Base-by-base conservation (phyloP, 2,888 invertebrate species). In the Sphaerophoria rueppellii region DNA sequence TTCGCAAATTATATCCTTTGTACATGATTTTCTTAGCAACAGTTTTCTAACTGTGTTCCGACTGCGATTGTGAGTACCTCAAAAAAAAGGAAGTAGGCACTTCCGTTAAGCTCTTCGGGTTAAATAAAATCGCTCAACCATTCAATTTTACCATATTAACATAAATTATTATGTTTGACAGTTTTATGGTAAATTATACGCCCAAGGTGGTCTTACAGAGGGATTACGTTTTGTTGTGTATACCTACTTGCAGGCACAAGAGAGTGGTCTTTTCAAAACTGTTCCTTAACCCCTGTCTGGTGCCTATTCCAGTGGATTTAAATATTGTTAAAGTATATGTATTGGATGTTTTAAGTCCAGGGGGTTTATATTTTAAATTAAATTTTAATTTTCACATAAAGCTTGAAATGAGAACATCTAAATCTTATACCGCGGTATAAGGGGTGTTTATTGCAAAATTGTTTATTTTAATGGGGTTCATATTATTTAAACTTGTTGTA, bases 1-100 rank as follows among this genome's bases (percentile, higher is more conserved):
- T 85, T 72, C 75, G 72, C 85, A 85, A 85, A 85, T 85, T 85
- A 85, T 81, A 85, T 76, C 75, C 83, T 80, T 80, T 83, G 70
- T 79, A 70, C 74, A 69, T 73, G 57, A 52, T 65, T 70, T 74
- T 74, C 77, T 40, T 46, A 40, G 69, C 55, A 74, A 48, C 34
- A 55, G 52, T 14, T 35, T 24, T 50, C 14, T 40, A 65, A 65
- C 65, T 65, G 32, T 52, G 4, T 7, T 6, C 46, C 48, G 57
- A 32, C 32, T 52, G 37, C 48, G 55, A 16, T 24, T 24, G 24
- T 24, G 24, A 9, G 37, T 32, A 14, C 14, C 34, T 37, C 14
- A 35, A 16, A 43, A 43, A 43, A 54, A 43, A 72, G 61, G 67
- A 81, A 65, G 55, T 65, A 81, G 58, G 55, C 37, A 74, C 73